These are phyloP conservation scores for Myripristis murdjan DNA, from an alignment of 2,797 vertebrate genomes.

Conservation along the genomic window DNA sequence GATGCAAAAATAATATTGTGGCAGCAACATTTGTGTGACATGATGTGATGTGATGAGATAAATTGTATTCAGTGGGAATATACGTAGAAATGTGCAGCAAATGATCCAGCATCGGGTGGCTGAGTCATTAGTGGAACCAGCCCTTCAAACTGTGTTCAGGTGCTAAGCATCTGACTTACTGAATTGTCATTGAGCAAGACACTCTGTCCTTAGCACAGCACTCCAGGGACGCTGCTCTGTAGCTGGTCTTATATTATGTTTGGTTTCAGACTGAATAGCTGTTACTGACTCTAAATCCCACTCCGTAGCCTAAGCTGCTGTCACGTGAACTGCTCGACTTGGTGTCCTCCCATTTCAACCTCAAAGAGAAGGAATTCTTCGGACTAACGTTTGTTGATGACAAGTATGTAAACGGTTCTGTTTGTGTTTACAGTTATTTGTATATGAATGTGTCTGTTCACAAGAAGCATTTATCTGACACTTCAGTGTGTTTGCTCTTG, in stretches of 20 bases:
- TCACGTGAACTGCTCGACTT: constrained; percentile 96
- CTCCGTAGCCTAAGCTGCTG: constrained; percentile 94
- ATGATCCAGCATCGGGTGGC: background rate
- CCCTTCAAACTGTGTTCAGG: background rate
- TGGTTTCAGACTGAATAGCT: background rate
- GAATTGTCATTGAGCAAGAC: constrained; percentile 11
- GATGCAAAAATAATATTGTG: background rate
- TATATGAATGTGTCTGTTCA: constrained; percentile 13
- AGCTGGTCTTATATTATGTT: background rate
- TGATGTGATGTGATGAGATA: background rate
- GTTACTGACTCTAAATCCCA: constrained; percentile 44
- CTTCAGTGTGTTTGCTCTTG: constrained; percentile 33
- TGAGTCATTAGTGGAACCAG: background rate
- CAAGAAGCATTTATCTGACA: constrained; percentile 19
- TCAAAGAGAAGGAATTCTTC: constrained; percentile 99
- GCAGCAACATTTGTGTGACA: background rate
- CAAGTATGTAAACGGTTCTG: constrained; percentile 87
- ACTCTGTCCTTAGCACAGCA: background rate
- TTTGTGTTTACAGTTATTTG: constrained; percentile 9
- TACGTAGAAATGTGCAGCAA: too few relatives aligned
- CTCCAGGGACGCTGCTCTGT: background rate
- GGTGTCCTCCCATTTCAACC: constrained; percentile 98
- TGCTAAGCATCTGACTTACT: background rate
- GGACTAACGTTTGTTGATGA: constrained; percentile 96
- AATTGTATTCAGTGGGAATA: background rate